Base-by-base conservation (phyloP, 2,113 vertebrate species). In the Ceuthmochares aereus region DNA sequence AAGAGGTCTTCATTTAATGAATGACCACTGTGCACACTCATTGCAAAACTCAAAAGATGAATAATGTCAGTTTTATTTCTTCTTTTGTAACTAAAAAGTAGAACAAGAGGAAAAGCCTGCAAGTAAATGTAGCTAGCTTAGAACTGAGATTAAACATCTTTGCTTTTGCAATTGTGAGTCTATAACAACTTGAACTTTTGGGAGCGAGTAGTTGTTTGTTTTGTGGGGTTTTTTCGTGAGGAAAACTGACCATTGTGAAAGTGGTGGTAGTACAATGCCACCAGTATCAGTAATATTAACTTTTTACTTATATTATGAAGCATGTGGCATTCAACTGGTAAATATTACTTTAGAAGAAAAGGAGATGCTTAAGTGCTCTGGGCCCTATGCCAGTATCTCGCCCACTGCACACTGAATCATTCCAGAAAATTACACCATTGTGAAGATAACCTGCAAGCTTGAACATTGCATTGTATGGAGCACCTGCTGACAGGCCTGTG, bases 291-390 rank as follows among this genome's bases (percentile, higher is more conserved):
- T 69, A 91, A 79, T 42, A 15, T 54, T 73, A 76, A 62, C 23
- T 40, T 95, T 89, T 70, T 56, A 52, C 76, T 87, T 95, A 10
- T 82, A 60, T 87, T 84, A 56, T 87, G 73, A 92, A 95, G 25
- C 49, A 60, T 60, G 30, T 60, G 58, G 14, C 75, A 92, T 89
- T 95, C 92, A 75, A 93, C 86, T 92, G 89, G 66, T 95, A 97
- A 95, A 84, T 91, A 94, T 73, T 95, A 82, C 56, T 79, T 95
- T 77, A 76, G 87, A 94, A 87, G 52, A 87, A 90, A 62, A 84
- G 87, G 86, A 84, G 18, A 86, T 63, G 37, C 63, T 56, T 74
- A 87, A 94, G 60, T 74, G 83, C 59, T 88, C 85, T 90, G 82
- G 95, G 93, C 82, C 42, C 12, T 88, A 32, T 70, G 96, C 93